Conservation (phyloP, 2,888 invertebrate genomes). For the Colletes collaris region DNA sequence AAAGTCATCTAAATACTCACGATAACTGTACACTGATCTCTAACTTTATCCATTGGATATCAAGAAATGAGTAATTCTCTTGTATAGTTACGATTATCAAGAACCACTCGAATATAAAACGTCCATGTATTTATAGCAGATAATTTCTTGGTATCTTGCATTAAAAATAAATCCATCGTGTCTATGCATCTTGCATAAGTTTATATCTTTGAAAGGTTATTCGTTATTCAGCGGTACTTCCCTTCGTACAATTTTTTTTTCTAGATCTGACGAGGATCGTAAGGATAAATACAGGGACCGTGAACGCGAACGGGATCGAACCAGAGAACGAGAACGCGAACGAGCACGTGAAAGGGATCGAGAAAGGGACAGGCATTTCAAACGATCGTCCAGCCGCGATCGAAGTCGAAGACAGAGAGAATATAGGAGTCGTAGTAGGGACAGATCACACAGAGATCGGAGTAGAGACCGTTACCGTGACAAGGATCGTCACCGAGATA, state of each 20-base stretch:
- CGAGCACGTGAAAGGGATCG: constrained; percentile 73
- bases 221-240: constrained; percentile 57
- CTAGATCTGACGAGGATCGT: constrained; percentile 82
- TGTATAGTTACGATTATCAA: background rate
- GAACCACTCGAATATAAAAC: constrained; percentile 4
- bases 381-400: constrained; percentile 76
- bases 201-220: constrained; percentile 19
- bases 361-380: constrained; percentile 71
- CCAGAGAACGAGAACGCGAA: constrained; percentile 75
- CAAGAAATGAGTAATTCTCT: constrained; percentile 8
- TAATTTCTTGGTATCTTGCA: constrained; percentile 35
- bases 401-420: constrained; percentile 79
- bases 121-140: constrained; percentile 21
- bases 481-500: constrained; percentile 79
- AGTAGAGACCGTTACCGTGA: constrained; percentile 79
- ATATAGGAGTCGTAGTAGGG: constrained; percentile 81
- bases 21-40: constrained; percentile 39
- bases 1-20: constrained; percentile 19
- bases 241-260: constrained; percentile 66
- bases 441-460: constrained; percentile 77
- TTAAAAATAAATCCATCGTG: constrained; percentile 19
- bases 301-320: constrained; percentile 77
- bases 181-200: constrained; percentile 10
- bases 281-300: constrained; percentile 78
- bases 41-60: constrained; percentile 12